Evolutionary conservation across 2,797 vertebrate species (phyloP), one percentile per base, ranked within the genome.

Genomic region (Oreochromis grahami): DNA sequence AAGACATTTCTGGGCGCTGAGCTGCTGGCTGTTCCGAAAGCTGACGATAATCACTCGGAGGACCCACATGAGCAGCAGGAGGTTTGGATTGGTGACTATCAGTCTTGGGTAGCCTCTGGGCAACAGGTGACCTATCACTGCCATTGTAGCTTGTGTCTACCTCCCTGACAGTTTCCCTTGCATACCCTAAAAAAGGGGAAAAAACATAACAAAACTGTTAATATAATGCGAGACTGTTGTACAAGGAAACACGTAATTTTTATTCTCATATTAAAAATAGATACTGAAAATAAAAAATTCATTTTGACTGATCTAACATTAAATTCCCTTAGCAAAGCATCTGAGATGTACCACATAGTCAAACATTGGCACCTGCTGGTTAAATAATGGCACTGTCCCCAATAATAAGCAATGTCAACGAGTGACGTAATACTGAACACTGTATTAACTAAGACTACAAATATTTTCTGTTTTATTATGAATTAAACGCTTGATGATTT

Each of bases 121-220:
- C 79, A 65, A 86, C 84, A 32, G 93, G 77, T 65, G 86, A 43
- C 72, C 91, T 93, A 84, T 97, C 95, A 78, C 88, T 90, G 56
- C 89, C 93, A 24, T 94, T 95, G 48, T 92, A 96, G 87, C 88
- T 93, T 51, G 86, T 70, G 84, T 95, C 96, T 11, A 84, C 79
- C 19, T 96, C 96, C 70, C 93, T 92, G 34, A 90, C 91, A 21
- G 91, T 29, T 84, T 97, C 96, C 82, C 88, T 93, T 2, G 91
- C 63, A 76, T 85, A 90, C 24, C 93, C 95, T 97, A 80, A 63
- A 88, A 76, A 41, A 38, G 86, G 9, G 68, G 38, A 81, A 78
- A 15, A 53, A 83, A 56, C 84, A 2, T 43, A 82, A 79, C 15
- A 51, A 80, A 65, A 83, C 1, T 55, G 15, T 78, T 15, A 82